Evolutionary conservation across 2,888 invertebrate genomes (phyloP).

Genomic region (Sepioteuthis lessoniana): DNA sequence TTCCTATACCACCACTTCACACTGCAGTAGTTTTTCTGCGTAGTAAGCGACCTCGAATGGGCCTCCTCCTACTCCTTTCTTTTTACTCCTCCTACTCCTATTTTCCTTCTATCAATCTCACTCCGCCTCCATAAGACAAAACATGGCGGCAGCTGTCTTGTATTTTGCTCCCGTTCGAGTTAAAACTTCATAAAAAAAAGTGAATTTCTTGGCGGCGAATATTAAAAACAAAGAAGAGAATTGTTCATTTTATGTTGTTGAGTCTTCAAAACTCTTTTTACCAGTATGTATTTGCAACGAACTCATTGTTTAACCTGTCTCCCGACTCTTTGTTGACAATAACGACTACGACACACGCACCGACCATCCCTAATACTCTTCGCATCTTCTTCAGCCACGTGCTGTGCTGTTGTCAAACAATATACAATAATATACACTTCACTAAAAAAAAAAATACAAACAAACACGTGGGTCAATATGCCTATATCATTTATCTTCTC

Average conservation of each 20-base stretch:
- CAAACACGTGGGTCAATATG: not conserved
- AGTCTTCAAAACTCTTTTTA: not conserved
- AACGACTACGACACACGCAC: not conserved
- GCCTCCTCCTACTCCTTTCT: not conserved
- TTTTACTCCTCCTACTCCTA: not conserved
- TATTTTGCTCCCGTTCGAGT: not conserved
- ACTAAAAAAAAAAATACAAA: not conserved
- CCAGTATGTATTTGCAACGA: not conserved
- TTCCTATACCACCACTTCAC: not conserved
- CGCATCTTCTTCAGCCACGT: not conserved
- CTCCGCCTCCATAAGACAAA: not conserved
- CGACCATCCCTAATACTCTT: not conserved
- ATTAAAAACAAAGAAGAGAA: constrained; percentile 33
- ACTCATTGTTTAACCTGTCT: not conserved
- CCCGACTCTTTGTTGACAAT: not conserved
- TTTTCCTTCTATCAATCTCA: not conserved
- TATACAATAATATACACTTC: not conserved
- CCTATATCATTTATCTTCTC: too few species aligned
- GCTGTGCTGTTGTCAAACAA: constrained; percentile 12
- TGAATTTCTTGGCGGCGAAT: not conserved
- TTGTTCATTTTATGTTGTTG: not conserved
- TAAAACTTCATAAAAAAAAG: not conserved
- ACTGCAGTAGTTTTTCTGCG: not conserved
- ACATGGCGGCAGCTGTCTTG: not conserved
- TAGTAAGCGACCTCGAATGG: not conserved